Conservation (phyloP, 2,797 vertebrate species). For the Margarornis squamiger region DNA sequence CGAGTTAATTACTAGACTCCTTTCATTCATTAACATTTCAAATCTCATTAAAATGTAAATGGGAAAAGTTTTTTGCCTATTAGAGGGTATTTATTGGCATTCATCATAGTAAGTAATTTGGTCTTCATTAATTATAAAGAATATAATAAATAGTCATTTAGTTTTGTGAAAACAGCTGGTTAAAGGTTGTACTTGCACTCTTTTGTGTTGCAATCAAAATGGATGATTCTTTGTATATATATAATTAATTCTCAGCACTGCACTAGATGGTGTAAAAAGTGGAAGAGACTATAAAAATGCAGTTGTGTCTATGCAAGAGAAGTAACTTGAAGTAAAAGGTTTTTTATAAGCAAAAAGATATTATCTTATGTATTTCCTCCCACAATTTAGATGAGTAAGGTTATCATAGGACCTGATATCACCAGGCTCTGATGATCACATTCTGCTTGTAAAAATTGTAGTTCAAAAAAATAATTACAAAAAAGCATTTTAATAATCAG, state of each 20-base stretch:
- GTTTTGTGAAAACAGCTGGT: conserved; percentile 38
- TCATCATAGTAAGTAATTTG: conserved; percentile 46
- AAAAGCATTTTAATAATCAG: no score
- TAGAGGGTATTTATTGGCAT: conserved; percentile 52
- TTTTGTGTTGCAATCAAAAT: conserved; percentile 12
- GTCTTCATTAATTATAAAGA: conserved; percentile 58
- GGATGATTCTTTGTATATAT: background rate
- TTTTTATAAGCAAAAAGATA: background rate
- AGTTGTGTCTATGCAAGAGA: background rate
- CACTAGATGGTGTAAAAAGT: background rate
- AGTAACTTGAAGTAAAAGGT: background rate
- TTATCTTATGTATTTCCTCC: background rate
- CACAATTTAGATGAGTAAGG: background rate
- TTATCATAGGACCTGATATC: background rate
- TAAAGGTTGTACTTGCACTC: conserved; percentile 31
- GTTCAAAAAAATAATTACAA: background rate
- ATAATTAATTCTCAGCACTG: background rate
- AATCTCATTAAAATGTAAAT: conserved; percentile 74
- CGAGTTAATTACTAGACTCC: conserved; percentile 54
- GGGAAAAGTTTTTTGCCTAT: conserved; percentile 32
- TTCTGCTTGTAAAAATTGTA: background rate
- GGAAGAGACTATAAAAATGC: background rate
- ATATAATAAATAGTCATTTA: conserved; percentile 42
- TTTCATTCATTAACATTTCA: conserved; percentile 72
- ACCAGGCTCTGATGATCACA: background rate